Base-by-base conservation (phyloP, 2,888 invertebrate species). In the Epirrhoe alternata region DNA sequence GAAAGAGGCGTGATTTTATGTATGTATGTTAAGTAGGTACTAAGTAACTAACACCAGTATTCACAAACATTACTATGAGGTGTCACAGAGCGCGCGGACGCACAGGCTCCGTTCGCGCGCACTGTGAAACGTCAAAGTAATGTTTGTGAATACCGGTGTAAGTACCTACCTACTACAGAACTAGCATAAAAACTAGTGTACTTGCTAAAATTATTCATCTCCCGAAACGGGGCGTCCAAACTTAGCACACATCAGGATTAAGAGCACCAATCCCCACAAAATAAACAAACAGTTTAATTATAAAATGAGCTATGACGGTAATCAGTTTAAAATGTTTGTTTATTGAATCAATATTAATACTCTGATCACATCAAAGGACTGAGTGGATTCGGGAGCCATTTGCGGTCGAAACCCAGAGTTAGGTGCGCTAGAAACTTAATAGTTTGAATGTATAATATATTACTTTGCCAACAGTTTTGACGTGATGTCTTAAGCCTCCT, bases 261-360 rank as follows among this genome's bases (percentile, higher is more conserved):
- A 64, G 58, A 61, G 51, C 52, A 61, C 55, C 55, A 60, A 69
- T 74, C 72, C 68, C 73, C 75, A 71, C 64, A 74, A 77, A 78
- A 84, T 75, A 80, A 86, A 88, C 80, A 87, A 87, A 87, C 86
- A 87, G 77, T 78, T 75, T 83, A 83, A 85, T 82, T 85, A 80
- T 86, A 81, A 81, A 73, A 74, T 61, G 64, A 66, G 76, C 71
- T 66, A 78, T 76, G 76, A 75, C 75, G 77, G 76, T 73, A 76
- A 79, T 81, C 75, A 76, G 64, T 77, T 72, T 70, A 66, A 70
- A 73, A 71, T 74, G 76, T 78, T 78, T 85, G 81, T 88, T 85
- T 84, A 81, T 80, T 80, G 75, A 71, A 77, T 85, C 86, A 88
- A 89, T 89, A 89, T 88, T 87, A 83, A 86, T 82, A 72, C 77